These are phyloP conservation scores for Phaedon cochleariae DNA, from an alignment of 2,888 invertebrate species.

Conservation along the genomic window DNA sequence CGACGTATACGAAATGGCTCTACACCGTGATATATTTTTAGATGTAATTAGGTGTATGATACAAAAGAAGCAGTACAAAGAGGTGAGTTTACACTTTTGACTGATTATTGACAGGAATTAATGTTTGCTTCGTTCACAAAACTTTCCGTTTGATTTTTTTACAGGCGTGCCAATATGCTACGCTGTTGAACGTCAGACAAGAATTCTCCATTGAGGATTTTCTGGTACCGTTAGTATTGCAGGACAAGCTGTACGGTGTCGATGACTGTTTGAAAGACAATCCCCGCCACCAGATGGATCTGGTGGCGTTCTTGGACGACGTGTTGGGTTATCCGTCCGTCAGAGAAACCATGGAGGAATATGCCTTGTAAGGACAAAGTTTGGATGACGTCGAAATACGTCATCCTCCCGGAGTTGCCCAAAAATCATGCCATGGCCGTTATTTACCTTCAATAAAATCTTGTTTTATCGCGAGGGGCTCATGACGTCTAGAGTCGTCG, in stretches of 20 bases:
- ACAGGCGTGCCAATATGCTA: slow-evolving; percentile 75
- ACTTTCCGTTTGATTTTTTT: neutral
- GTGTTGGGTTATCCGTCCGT: slow-evolving; percentile 71
- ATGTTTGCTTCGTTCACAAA: too few species aligned
- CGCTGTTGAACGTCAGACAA: slow-evolving; percentile 72
- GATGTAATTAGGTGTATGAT: slow-evolving; percentile 69
- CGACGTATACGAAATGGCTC: slow-evolving; percentile 70
- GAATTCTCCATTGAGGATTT: slow-evolving; percentile 76
- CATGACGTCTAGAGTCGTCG: too few species aligned
- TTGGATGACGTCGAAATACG: slow-evolving; percentile 5
- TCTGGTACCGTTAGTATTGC: slow-evolving; percentile 80
- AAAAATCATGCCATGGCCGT: too few species aligned
- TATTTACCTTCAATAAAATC: too few species aligned
- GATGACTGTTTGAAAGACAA: slow-evolving; percentile 79
- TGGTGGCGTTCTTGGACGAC: slow-evolving; percentile 77
- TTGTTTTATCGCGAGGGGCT: too few species aligned
- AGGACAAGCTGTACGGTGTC: slow-evolving; percentile 79
- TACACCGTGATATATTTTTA: slow-evolving; percentile 70
- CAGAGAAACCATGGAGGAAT: slow-evolving; percentile 64
- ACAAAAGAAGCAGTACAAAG: slow-evolving; percentile 71
- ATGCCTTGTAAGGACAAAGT: slow-evolving; percentile 52
- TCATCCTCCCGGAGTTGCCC: too few species aligned
- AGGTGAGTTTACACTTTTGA: slow-evolving; percentile 58
- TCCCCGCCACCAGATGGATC: slow-evolving; percentile 70
- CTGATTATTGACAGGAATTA: neutral